Base-by-base conservation (phyloP, 2,888 invertebrate species). In the Invenusta paracnida region DNA sequence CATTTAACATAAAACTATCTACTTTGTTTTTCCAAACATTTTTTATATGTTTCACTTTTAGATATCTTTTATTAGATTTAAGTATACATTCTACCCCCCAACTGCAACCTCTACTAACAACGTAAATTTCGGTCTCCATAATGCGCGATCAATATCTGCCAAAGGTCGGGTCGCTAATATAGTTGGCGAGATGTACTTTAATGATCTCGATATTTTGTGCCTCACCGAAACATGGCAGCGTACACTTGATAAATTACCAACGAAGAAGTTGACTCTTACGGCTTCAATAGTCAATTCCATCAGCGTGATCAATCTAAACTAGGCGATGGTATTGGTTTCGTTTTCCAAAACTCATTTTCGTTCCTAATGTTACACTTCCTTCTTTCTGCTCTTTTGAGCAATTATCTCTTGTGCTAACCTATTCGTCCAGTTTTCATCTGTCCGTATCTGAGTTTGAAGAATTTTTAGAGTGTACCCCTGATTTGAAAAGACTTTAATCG, bases 91-190 rank as follows among this genome's bases (percentile, higher is more conserved):
- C n/a, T n/a, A n/a, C n/a, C n/a, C n/a, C n/a, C n/a, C n/a, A n/a
- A n/a, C n/a, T n/a, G n/a, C n/a, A n/a, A n/a, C 73, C 27, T 73
- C 27, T n/a, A 73, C 73, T 25, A 73, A 73, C 17, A 73, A 73
- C 73, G 27, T 73, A 73, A 73, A 23, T 13, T 13, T 25, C 23
- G 73, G 73, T 23, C 73, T 73, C 73, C 73, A 73, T 13, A 73
- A 13, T 23, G 73, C 73, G 73, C 73, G 73, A 73, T 73, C 73
- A 73, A 73, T 73, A 73, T 73, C 25, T 73, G 17, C 73, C 73
- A 73, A 73, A 73, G 11, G 73, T 13, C 27, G 73, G 25, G 73
- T 73, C 73, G 25, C 73, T 5, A 73, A 73, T 73, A 2, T 73
- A 25, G 11, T 73, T 25, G 23, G 73, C 25, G 73, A 73, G 73